Conservation (phyloP, 2,113 vertebrate species). For the Chitala chitala region DNA sequence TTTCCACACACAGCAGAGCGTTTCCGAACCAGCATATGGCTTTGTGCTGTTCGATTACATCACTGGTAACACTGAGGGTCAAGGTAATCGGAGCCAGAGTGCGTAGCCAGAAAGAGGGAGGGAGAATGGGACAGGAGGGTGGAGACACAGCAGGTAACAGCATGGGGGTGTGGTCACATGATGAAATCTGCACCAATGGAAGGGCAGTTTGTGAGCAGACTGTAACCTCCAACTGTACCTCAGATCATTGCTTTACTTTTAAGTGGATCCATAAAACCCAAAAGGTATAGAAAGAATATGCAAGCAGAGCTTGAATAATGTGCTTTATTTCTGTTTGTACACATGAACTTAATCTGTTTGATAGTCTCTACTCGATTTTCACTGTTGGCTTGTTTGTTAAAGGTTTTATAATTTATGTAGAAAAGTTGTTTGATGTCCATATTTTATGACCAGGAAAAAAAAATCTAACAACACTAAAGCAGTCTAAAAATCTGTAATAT, state of each 20-base stretch:
- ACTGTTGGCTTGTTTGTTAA: no score
- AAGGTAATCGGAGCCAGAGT: slow-evolving; percentile 54
- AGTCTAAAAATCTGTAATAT: no score
- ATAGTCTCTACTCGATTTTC: no score
- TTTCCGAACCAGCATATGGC: slow-evolving; percentile 68
- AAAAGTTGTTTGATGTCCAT: no score
- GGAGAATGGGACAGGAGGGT: background rate
- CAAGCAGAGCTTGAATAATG: no score
- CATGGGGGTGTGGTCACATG: no score
- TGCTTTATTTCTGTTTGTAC: no score
- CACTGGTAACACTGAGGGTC: slow-evolving; percentile 61
- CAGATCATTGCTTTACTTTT: background rate
- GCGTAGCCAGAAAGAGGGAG: slow-evolving; percentile 29
- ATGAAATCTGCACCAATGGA: no score
- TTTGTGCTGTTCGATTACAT: slow-evolving; percentile 81
- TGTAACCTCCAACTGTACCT: background rate
- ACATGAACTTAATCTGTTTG: no score
- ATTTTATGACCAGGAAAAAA: no score
- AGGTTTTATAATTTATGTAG: no score
- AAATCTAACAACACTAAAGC: no score
- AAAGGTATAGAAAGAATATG: background rate
- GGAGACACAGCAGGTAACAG: slow-evolving; percentile 39
- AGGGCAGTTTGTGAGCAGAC: background rate
- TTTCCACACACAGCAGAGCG: slow-evolving; percentile 42
- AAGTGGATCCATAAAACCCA: background rate